Evolutionary conservation across 1,140 invertebrate species (phyloP), one percentile per base, ranked within the genome.

Genomic region (Drosophila saltans): DNA sequence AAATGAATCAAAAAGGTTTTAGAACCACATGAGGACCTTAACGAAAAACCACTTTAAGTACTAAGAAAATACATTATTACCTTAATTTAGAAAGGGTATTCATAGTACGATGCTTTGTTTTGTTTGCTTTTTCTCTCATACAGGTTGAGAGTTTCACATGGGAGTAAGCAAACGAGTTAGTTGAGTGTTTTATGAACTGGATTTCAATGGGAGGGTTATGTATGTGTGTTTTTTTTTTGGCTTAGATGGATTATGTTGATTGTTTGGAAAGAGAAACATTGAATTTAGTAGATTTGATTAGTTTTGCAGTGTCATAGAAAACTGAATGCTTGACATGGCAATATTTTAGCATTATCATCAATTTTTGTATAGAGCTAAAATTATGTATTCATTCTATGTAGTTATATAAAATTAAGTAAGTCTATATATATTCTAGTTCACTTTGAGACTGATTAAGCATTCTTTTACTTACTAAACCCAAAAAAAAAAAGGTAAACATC

Each of bases 171-270:
- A 30, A 39, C 7, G 8, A 36, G 21, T 26, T 21, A 59, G 57
- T 59, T 21, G 58, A 66, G 67, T 67, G 71, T 72, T 86, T 76
- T 76, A 86, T 79, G 75, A 75, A 88, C 75, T 88, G 75, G 75
- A 86, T 86, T 69, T 86, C 36, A 66, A 82, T 78, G 68, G 82
- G 21, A 26, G 30, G 58, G 48, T 73, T 81, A 67, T 66, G 65
- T 70, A 58, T 69, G 71, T 69, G 2, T 30, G 4, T 30, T 3
- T 30, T 2, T 30, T 36, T 36, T 6, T 36, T 68, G 21, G 66
- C 69, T 75, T 69, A 43, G 63, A 57, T 58, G 83, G 82, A 76
- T 88, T 80, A 77, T 45, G 59, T 24, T 69, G 74, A 86, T 75
- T 72, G 70, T 61, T 78, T 74, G 45, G 45, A 52, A 52, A 52